Evolutionary conservation across 2,888 invertebrate species (phyloP), one percentile per base, ranked within the genome.

Genomic region (Leucophora obtusa): DNA sequence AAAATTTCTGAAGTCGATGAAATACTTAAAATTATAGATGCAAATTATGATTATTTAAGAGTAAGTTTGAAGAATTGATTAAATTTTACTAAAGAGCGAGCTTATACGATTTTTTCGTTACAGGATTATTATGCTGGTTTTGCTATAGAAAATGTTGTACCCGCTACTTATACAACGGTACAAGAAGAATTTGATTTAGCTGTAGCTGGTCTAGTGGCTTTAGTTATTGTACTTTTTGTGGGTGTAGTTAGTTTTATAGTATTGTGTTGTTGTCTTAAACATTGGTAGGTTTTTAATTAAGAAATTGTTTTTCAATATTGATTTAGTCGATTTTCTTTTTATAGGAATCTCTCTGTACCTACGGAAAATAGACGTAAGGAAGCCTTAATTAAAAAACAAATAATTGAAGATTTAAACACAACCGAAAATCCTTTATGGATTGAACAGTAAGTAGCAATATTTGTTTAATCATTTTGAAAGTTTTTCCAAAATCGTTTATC

Each of bases 381-480:
- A 68, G 95, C 96, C 58, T 90, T 96, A 14, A 96, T 96, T 24
- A 94, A 96, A 73, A 94, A 96, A 81, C 94, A 95, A 82, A 95
- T 96, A 65, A 93, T 96, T 43, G 96, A 96, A 84, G 96, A 96
- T 86, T 90, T 96, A 60, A 96, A 96, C 85, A 96, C 96, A 0
- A 97, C 97, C 0, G 97, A 97, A 89, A 97, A 97, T 92, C 97
- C 97, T 0, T 91, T 97, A 14, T 97, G 97, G 97, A 94, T 97
- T 86, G 97, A 97, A 91, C 96, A 96, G 94, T 94, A 89, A 92
- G 93, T 91, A 50, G 1, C 35, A 56, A 21, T 56, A 11, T 8
- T 21, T 28, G 3, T 7, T 28, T 28, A 6, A 28, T 28, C 3
- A 4, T 28, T 28, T 7, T 28, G 1, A 6, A 28, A 28, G 5